Conservation (phyloP, 2,797 vertebrate species). For the Rhabdophis nuchalis region DNA sequence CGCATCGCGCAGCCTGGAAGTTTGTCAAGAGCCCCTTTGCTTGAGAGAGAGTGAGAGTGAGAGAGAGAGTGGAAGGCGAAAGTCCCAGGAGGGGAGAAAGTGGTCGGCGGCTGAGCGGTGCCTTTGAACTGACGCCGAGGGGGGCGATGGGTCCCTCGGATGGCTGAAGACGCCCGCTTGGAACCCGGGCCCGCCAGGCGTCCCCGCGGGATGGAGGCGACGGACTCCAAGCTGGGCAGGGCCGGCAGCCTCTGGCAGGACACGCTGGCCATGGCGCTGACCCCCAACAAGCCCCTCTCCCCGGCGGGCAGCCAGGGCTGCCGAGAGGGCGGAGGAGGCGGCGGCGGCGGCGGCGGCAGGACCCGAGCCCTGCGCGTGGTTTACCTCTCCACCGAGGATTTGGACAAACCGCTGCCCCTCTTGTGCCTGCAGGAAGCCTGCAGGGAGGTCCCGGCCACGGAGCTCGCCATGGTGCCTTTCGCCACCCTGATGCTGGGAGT, state of each 20-base stretch:
- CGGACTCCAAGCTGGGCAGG: not conserved
- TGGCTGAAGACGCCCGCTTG: not conserved
- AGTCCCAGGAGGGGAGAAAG: too few relatives aligned
- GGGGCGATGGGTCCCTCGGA: not conserved
- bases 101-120: too few relatives aligned
- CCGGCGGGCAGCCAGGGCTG: constrained; percentile 20
- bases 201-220: constrained; percentile 10
- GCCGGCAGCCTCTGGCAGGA: constrained; percentile 88
- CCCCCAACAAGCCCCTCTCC: constrained; percentile 44
- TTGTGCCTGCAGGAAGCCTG: constrained; percentile 81
- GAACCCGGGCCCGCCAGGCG: not conserved
- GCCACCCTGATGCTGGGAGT: constrained; percentile 76
- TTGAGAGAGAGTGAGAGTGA: not conserved
- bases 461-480: constrained; percentile 71
- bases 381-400: constrained; percentile 74
- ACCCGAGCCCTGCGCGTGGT: constrained; percentile 74
- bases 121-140: rapidly evolving
- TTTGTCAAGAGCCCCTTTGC: not conserved
- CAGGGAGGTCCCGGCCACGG: constrained; percentile 68
- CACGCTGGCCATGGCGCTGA: constrained; percentile 71
- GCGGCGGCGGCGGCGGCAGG: constrained; percentile 31
- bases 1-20: not conserved
- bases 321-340: constrained; percentile 51
- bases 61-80: too few relatives aligned
- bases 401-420: constrained; percentile 72